Evolutionary conservation across 1,140 invertebrate species (phyloP).

Genomic region (Oryzaephilus surinamensis): DNA sequence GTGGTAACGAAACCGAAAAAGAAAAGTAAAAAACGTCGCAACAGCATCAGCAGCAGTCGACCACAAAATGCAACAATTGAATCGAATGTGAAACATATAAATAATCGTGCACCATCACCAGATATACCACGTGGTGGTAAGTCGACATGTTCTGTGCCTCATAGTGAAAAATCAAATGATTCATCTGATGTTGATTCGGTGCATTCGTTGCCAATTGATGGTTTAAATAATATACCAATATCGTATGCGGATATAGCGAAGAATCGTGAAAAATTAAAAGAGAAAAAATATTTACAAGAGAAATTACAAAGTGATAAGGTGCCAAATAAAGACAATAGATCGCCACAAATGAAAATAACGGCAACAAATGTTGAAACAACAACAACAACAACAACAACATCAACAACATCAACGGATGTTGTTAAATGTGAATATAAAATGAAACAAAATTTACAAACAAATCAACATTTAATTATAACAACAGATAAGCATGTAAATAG

Average conservation of each 20-base stretch:
- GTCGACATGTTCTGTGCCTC: conserved; percentile 49
- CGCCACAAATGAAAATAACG: too few species aligned
- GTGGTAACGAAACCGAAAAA: conserved; percentile 65
- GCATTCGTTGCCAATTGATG: conserved; percentile 55
- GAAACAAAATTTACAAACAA: too few species aligned
- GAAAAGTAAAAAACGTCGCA: conserved; percentile 51
- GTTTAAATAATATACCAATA: conserved; percentile 42
- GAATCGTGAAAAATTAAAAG: conserved; percentile 30
- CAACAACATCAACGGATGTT: conserved; percentile 6
- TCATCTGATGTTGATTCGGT: conserved; percentile 62
- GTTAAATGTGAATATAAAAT: conserved; percentile 1
- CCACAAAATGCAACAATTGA: neutral
- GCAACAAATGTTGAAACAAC: conserved; percentile 1
- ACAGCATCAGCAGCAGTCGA: neutral
- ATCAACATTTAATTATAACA: too few species aligned
- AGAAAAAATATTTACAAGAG: conserved; percentile 4
- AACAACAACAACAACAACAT: neutral
- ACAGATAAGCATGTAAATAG: too few species aligned
- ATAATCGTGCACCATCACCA: neutral
- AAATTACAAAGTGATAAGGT: conserved; percentile 7
- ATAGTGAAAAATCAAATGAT: conserved; percentile 62
- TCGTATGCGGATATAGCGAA: conserved; percentile 66
- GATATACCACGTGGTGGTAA: conserved; percentile 21
- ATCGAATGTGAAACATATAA: too few species aligned
- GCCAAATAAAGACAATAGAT: conserved; percentile 4